phyloP scores from a whole-genome alignment of 35 echinoderm and acorn worm genomes.

The Ptychodera flava region DNA sequence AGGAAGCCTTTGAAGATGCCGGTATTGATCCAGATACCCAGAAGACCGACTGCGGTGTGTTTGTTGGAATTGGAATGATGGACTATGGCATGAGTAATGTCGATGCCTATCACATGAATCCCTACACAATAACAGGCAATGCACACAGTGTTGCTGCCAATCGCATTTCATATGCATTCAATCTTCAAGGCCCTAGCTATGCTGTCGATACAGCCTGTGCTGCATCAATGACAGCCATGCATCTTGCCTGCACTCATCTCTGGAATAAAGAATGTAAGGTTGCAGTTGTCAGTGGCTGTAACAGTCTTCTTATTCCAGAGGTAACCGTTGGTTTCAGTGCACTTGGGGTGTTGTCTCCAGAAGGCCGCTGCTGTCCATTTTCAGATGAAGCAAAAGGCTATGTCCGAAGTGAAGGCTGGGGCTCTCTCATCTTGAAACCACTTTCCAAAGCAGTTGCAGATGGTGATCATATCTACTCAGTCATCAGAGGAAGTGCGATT shows the following conservation, averaged over 20 bases:
- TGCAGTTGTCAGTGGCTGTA: constrained; percentile 60
- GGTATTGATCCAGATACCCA: constrained; percentile 54
- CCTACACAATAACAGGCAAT: too few relatives aligned
- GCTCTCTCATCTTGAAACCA: constrained; percentile 76
- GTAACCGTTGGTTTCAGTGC: constrained; percentile 79
- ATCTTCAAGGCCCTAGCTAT: constrained; percentile 74
- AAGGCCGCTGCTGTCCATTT: constrained; percentile 84
- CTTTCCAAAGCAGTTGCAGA: constrained; percentile 54
- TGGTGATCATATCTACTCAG: constrained; percentile 80
- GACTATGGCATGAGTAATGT: too few relatives aligned
- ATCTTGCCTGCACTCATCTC: constrained; percentile 71
- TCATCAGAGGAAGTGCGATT: constrained; percentile 66
- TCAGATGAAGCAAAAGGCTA: too few relatives aligned
- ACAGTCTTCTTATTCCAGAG: constrained; percentile 58
- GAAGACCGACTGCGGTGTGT: constrained; percentile 59
- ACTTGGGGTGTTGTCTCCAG: constrained; percentile 78
- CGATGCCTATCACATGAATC: constrained; percentile 69
- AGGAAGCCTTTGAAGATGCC: constrained; percentile 88
- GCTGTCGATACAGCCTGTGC: too few relatives aligned
- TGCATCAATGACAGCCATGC: constrained; percentile 73
- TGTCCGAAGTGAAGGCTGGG: too few relatives aligned
- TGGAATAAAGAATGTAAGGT: constrained; percentile 70
- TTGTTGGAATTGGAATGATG: constrained; percentile 69
- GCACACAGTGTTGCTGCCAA: too few relatives aligned
- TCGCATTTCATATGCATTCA: too few relatives aligned